Base-by-base conservation (phyloP, 2,113 vertebrate species). In the Ageneiosus marmoratus region DNA sequence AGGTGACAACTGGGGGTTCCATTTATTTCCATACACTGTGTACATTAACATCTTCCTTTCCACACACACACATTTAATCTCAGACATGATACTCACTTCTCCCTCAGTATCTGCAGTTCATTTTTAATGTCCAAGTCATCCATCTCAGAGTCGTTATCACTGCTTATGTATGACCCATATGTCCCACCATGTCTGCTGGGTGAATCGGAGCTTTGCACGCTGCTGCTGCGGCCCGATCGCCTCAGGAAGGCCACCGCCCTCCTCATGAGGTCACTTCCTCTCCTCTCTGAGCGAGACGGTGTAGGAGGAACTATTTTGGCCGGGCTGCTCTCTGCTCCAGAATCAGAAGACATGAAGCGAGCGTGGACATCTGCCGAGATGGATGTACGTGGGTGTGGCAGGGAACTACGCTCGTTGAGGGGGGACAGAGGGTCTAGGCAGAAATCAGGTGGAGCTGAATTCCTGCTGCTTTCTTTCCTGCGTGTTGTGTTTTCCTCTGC, bases 121-220 rank as follows among this genome's bases (percentile, higher is more conserved):
- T 88, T 97, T 91, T 96, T 98, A 89, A 99, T 96, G 86, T 99
- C 98, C 0, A 96, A 94, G 1, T 99, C 97, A 88, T 99, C 98
- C 84, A 98, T 95, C 88, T 99, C 98, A 0, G 98, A 99, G 90
- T 99, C 98, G 0, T 99, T 99, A 89, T 99, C 98, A 0, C 98
- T 99, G 94, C 98, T 99, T 92, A 95, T 94, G 84, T 97, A 98
- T 0, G 97, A 98, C 88, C 96, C 96, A 0, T 94, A 95, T 41
- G 96, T 91, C 11, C 96, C 89, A 0, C 93, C 94, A 27, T 94
- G 95, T 20, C 93, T 92, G 0, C 91, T 93, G 0, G 95, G 95
- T 0, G 95, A 96, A 78, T 97, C 96, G 0, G 93, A 95, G 86
- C 93, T 95, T 13, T 96, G 95, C 83, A 94, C 89, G 0, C 94